Base-by-base conservation (phyloP, 2,113 vertebrate species). In the Tauraco erythrolophus region DNA sequence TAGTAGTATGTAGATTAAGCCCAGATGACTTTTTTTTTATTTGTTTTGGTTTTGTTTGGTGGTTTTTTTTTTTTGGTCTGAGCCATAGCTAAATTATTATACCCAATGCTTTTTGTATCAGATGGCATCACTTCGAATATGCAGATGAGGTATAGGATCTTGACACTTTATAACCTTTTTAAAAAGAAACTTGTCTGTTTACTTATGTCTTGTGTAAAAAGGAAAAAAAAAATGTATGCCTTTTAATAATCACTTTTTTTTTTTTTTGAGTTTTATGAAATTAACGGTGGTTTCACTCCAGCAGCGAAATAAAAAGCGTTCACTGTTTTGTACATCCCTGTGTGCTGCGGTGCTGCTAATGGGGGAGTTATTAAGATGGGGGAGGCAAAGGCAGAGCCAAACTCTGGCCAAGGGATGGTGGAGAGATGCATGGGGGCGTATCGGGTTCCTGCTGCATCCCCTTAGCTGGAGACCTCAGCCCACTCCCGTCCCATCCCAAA, bases 151-250 rank as follows among this genome's bases (percentile, higher is more conserved):
- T 98, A 95, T 92, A 97, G 93, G 91, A 97, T 94, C 96, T 94
- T 94, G 97, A 97, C 97, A 97, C 96, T 97, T 98, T 97, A 97
- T 96, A 96, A 92, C 35, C 86, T 88, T 97, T 97, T 96, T 97
- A 75, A 97, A 96, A 84, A 93, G 71, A 96, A 92, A 96, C 39
- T 79, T 94, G 80, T 96, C 94, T 96, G 96, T 96, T 97, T 97
- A 95, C 96, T 97, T 93, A 95, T 1, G 14, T 97, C 91, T 91
- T 95, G 89, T 96, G 95, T 97, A 91, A 97, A 97, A 96, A 89
- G 14, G 28, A 84, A 74, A 85, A 90, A 93, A 78, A 90, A 91
- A 92, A 92, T 91, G 68, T 96, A 95, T 90, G 95, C 96, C 95
- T 97, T 97, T 97, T 56, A 45, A 90, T 91, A 95, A 95, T 96